Percentiles rank a stretch among this genome's conserved stretches.
Evolutionary conservation across 2,797 vertebrate genomes (phyloP).

Genomic region (Cygnus olor): DNA sequence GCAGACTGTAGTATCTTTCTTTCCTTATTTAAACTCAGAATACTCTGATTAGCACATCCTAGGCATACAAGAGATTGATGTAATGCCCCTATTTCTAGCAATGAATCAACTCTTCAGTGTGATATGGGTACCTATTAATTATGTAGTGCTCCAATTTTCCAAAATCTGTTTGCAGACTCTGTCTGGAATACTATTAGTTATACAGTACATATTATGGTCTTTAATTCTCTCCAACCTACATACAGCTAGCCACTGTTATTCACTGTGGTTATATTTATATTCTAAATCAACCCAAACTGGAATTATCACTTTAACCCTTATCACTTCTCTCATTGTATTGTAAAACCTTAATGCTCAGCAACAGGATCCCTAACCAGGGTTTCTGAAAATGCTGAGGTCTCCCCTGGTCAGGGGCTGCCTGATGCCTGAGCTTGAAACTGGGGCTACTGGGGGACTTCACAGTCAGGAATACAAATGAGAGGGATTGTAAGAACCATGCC

Average conservation of each 20-base stretch:
- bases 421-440: background rate
- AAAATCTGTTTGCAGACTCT: constrained; percentile 22
- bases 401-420: background rate
- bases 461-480: background rate
- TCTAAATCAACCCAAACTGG: background rate
- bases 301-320: background rate
- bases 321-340: background rate
- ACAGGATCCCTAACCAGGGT: background rate
- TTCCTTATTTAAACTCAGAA: background rate
- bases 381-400: background rate
- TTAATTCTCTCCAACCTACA: constrained; percentile 4
- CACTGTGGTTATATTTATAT: background rate
- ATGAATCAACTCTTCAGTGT: constrained; percentile 30
- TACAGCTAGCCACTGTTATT: background rate
- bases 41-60: constrained; percentile 3
- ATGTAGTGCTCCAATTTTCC: constrained; percentile 38
- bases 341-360: background rate
- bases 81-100: constrained; percentile 11
- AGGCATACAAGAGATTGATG: background rate
- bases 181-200: constrained; percentile 28
- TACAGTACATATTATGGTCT: background rate
- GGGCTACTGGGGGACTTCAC: background rate
- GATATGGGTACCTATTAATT: constrained; percentile 38
- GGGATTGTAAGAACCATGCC: background rate
- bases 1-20: background rate